Conservation (phyloP, 2,113 vertebrate species). For the Potamarius usumacintae region DNA sequence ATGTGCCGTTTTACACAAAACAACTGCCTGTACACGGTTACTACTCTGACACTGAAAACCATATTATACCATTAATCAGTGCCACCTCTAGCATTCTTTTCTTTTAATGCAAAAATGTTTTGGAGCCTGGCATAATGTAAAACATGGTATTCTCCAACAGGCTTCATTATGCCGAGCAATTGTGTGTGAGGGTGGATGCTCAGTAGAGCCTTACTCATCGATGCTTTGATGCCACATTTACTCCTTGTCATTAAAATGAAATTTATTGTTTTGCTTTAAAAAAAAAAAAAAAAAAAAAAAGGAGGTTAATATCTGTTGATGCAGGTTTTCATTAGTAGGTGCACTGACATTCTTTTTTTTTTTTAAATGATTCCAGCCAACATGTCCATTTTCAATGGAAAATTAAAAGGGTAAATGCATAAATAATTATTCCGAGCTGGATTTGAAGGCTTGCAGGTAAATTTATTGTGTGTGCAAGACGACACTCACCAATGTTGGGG, state of each 20-base stretch:
- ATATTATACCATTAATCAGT: constrained; percentile 4
- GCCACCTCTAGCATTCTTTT: not conserved
- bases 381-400: not conserved
- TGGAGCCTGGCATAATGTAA: not conserved
- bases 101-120: not conserved
- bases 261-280: not conserved
- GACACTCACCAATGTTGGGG: constrained; percentile 47
- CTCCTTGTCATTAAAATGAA: not conserved
- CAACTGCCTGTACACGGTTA: not conserved
- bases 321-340: not conserved
- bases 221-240: not conserved
- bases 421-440: not conserved
- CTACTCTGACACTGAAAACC: not conserved
- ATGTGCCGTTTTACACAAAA: not conserved
- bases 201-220: not conserved
- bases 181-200: not conserved
- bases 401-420: not conserved
- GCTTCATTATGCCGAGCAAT: constrained; percentile 31
- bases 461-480: too few species aligned
- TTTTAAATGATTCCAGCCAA: not conserved
- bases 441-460: not conserved
- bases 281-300: not conserved
- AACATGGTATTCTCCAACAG: constrained; percentile 11
- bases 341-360: not conserved
- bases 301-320: not conserved